Conservation (phyloP, 1,140 invertebrate genomes). For the Scaptomyza hsui region DNA sequence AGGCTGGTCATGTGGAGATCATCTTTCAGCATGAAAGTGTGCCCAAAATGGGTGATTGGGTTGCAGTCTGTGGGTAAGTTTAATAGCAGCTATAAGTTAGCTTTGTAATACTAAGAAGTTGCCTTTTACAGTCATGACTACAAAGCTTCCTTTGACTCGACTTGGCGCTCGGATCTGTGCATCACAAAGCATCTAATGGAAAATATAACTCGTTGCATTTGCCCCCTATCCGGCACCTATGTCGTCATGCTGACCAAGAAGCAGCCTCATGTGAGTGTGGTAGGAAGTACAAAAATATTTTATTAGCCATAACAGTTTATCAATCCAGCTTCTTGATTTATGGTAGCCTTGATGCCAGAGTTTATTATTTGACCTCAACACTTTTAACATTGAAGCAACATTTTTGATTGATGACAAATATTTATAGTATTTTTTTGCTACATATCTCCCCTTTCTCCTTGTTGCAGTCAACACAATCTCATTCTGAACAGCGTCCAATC, state of each 20-base stretch:
- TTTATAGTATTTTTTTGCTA: slow-evolving; percentile 25
- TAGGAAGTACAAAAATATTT: not conserved
- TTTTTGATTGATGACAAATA: slow-evolving; percentile 7
- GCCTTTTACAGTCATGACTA: slow-evolving; percentile 70
- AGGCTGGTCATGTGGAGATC: slow-evolving; percentile 83
- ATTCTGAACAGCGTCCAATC: slow-evolving; percentile 72
- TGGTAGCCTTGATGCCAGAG: not conserved
- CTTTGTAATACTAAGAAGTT: not conserved
- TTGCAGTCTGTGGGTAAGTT: slow-evolving; percentile 78
- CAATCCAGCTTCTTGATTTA: too few relatives aligned
- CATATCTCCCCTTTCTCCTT: slow-evolving; percentile 13
- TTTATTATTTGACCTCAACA: not conserved
- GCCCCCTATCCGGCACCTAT: slow-evolving; percentile 86
- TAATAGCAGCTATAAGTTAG: not conserved
- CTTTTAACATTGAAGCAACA: not conserved
- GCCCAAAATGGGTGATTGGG: slow-evolving; percentile 77
- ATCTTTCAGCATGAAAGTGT: slow-evolving; percentile 83
- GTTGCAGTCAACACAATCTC: slow-evolving; percentile 51
- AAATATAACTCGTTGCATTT: slow-evolving; percentile 86
- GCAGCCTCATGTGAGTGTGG: slow-evolving; percentile 85
- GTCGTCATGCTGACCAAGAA: slow-evolving; percentile 86
- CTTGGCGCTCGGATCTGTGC: slow-evolving; percentile 84
- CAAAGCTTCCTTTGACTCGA: slow-evolving; percentile 80
- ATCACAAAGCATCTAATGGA: slow-evolving; percentile 84
- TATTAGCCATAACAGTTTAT: not conserved